Percentiles rank a stretch among this genome's conserved stretches.
Conservation (phyloP, 2,797 vertebrate genomes). For the Psittacula derbiana region DNA sequence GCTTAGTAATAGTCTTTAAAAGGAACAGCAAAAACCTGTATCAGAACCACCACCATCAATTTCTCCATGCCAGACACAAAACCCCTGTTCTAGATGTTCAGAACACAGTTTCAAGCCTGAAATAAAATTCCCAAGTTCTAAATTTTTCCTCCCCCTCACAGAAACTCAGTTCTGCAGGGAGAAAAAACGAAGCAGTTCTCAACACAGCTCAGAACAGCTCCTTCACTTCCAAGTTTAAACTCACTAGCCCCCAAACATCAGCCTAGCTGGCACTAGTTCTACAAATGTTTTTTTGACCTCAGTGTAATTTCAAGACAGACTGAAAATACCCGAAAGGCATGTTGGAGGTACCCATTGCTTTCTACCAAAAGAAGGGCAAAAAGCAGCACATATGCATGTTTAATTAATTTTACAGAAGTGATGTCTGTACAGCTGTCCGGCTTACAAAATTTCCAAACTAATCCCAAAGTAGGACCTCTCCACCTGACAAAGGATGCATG, state of each 20-base stretch:
- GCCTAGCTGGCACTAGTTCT: background rate
- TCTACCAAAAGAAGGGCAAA: background rate
- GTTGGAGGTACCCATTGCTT: background rate
- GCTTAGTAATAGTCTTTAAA: background rate
- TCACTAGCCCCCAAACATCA: background rate
- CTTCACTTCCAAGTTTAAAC: background rate
- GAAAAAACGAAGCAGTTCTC: background rate
- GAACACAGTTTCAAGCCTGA: background rate
- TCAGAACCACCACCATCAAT: background rate
- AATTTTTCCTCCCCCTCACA: accelerated
- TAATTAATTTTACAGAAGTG: background rate
- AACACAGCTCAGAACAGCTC: background rate
- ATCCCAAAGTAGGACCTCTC: background rate
- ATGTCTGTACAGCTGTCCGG: background rate
- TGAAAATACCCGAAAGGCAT: background rate
- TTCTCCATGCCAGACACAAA: background rate
- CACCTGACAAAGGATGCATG: background rate
- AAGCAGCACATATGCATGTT: accelerated
- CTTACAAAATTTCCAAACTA: background rate
- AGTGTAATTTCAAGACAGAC: background rate
- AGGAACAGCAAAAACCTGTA: background rate
- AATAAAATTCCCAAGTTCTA: background rate
- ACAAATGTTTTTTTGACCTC: background rate
- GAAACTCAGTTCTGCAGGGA: background rate
- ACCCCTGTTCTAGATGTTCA: background rate